Evolutionary conservation across 1,140 invertebrate species (phyloP), one percentile per base, ranked within the genome.

Genomic region (Heliconius eleuchia): DNA sequence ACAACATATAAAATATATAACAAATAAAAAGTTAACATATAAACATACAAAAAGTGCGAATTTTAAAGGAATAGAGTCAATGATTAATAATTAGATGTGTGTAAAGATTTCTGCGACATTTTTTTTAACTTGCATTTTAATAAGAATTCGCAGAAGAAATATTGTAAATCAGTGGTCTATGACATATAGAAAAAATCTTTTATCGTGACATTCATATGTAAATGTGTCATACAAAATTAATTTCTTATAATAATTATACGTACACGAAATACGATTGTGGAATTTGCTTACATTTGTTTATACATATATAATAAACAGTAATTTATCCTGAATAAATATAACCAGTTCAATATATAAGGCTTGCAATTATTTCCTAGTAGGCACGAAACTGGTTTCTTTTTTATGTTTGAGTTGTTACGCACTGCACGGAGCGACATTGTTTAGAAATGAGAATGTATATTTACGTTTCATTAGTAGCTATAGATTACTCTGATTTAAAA

Each of bases 381-480:
- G 9, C 27, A 66, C 13, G 30, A 70, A 74, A 79, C 77, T 73
- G 52, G 77, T 74, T 74, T 70, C 19, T 74, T 74, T 79, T 78
- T 73, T 79, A 23, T 60, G 60, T 30, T 74, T 73, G 34, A 18
- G 18, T 5, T 66, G 1, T 23, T 71, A 46, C 27, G 72, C n/a
- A 16, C 42, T 50, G 37, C 37, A 27, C 16, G 30, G 72, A 39
- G 23, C 46, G n/a, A 27, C 13, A 73, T 73, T 57, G 71, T 60
- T 52, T 27, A 50, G 76, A 74, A 23, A 50, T 50, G 50, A 30
- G 13, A 52, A 13, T 34, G 16, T 72, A 3, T 37, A 27, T 8
- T 66, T 11, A 9, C 23, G 27, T 16, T 66, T 66, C 23, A 66
- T n/a, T 30, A 66, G 11, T 11, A 37, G 34, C 34, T 37, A 66